Base-by-base conservation (phyloP, 1,140 invertebrate species). In the Dreissena rostriformis region DNA sequence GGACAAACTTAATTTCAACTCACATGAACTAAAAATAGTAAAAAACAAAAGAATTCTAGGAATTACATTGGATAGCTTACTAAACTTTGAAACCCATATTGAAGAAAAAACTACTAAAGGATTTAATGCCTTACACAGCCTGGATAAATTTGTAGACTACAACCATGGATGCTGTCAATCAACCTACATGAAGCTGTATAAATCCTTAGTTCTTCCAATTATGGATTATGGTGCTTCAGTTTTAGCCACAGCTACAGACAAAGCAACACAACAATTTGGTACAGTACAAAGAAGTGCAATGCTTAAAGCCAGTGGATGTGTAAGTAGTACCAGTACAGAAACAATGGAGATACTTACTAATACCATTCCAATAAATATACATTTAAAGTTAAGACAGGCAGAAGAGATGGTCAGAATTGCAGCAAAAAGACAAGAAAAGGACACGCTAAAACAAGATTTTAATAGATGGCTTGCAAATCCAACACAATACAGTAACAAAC, bases 231-330 rank as follows among this genome's bases (percentile, higher is more conserved):
- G 53, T 12, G 19, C 19, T 19, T 57, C 53, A 14, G 53, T 57
- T 57, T 12, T 19, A 57, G 53, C 53, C 53, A 52, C 74, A 63
- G 17, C 15, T 12, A 61, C 29, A 51, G 12, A 26, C 26, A 15
- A n/a, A 19, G 51, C 6, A 15, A 14, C 17, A 19, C 55, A 75
- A 61, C 4, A n/a, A 8, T 75, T 57, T 63, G 26, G 24, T 2
- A 57, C 19, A 57, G 26, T 75, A 4, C 73, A 75, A 61, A 53
- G 73, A 15, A 75, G 73, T 75, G 57, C 63, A 14, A 63, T 77
- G 57, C 4, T 77, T 19, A 75, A 75, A 63, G 53, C 71, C 11
- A 26, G 52, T 5, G 74, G 74, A 4, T 77, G 74, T 66, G 10
- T 77, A 12, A 22, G 15, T 5, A 77, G 57, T 19, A 77, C 74